These are phyloP conservation scores for Ceyx melanurus DNA, from an alignment of 2,113 vertebrate species.

Conservation along the genomic window DNA sequence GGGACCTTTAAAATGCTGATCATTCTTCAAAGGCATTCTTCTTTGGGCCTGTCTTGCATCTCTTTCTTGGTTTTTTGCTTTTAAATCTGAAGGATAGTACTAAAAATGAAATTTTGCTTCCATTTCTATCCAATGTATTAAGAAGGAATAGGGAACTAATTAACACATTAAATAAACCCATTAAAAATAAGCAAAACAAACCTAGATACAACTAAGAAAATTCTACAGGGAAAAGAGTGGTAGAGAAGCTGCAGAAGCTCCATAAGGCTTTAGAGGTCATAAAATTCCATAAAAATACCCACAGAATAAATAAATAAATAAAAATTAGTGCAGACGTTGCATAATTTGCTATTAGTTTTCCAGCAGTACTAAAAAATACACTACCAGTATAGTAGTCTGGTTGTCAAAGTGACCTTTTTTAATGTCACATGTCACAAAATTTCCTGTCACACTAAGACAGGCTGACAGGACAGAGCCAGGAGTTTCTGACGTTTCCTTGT, in stretches of 20 bases:
- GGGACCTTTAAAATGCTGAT: neutral
- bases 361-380: neutral
- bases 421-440: conserved; percentile 77
- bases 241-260: neutral
- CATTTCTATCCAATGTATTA: neutral
- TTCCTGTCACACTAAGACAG: conserved; percentile 74
- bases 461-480: conserved; percentile 69
- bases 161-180: neutral
- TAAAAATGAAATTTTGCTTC: neutral
- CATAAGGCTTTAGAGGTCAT: neutral
- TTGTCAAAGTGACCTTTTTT: conserved; percentile 81
- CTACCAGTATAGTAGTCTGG: conserved; percentile 50
- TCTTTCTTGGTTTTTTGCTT: neutral
- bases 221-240: neutral
- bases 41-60: neutral
- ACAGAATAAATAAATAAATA: neutral
- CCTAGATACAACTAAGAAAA: neutral
- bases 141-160: neutral
- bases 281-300: neutral
- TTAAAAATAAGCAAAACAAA: neutral
- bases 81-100: neutral
- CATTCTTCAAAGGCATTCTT: neutral
- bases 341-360: conserved; percentile 34
- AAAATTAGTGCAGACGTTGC: neutral
- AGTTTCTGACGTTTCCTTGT: conserved; percentile 41